Conservation (phyloP, 2,888 invertebrate genomes). For the Pegoplata infirma region DNA sequence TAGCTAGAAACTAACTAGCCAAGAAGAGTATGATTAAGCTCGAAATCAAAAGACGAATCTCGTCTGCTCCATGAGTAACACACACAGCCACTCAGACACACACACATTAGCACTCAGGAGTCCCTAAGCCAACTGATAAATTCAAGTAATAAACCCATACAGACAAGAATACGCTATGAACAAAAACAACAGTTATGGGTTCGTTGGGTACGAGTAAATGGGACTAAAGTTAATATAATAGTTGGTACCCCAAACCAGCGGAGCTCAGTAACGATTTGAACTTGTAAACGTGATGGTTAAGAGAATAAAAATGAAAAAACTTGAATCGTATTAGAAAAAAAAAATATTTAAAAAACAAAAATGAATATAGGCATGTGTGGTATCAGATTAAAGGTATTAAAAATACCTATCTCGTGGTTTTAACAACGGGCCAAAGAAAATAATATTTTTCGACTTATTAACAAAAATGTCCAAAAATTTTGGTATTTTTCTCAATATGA, state of each 20-base stretch:
- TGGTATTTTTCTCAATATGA: too few species aligned
- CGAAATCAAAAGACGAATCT: slow-evolving; percentile 23
- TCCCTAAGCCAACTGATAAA: neutral
- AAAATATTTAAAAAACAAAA: neutral
- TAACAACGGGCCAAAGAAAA: too few species aligned
- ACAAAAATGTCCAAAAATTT: too few species aligned
- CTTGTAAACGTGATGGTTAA: slow-evolving; percentile 40
- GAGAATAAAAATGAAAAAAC: neutral
- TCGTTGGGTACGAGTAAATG: neutral
- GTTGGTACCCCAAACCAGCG: slow-evolving; percentile 39
- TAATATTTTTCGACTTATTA: too few species aligned
- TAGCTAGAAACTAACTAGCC: neutral
- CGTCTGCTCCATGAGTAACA: neutral
- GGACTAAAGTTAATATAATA: slow-evolving; percentile 54
- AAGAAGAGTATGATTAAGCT: slow-evolving; percentile 12
- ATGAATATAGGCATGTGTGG: too few species aligned
- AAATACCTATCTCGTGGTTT: too few species aligned
- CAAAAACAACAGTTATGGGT: neutral
- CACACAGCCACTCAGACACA: neutral
- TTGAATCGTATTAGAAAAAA: neutral
- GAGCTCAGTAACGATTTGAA: slow-evolving; percentile 57
- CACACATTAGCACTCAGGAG: neutral
- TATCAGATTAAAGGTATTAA: too few species aligned
- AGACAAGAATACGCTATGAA: neutral
- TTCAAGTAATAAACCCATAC: neutral